A percentile compares a stretch with the other conserved stretches of the same genome.
Conservation (phyloP, 2,888 invertebrate species). For the Dysmachus trigonus region DNA sequence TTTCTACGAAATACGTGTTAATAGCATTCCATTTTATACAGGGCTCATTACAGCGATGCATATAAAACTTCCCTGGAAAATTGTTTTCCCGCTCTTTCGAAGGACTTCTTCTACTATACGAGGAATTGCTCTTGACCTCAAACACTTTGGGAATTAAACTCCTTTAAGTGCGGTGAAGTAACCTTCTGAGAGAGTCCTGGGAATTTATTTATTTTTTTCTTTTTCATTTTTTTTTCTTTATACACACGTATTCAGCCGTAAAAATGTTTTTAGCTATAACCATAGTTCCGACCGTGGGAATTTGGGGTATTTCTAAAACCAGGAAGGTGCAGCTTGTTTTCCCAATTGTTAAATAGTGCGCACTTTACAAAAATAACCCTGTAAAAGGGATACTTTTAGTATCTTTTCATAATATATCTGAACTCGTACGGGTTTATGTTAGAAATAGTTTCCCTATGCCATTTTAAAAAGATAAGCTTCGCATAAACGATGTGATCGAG, state of each 20-base stretch:
- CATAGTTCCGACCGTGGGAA: background rate
- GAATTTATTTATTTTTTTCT: background rate
- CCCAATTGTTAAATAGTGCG: background rate
- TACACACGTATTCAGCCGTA: background rate
- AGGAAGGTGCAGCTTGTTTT: background rate
- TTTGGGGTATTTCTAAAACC: background rate
- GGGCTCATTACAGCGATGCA: background rate
- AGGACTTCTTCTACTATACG: background rate
- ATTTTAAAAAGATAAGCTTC: background rate
- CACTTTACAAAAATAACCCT: background rate
- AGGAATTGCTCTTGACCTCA: background rate
- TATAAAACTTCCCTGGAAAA: background rate
- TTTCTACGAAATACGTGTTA: background rate
- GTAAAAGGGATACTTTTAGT: background rate
- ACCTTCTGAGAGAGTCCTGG: background rate
- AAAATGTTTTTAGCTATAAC: background rate
- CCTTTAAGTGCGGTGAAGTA: background rate
- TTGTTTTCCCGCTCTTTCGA: background rate
- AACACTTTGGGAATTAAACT: background rate
- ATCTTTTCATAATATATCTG: background rate
- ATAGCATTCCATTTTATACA: background rate
- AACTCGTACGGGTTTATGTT: background rate
- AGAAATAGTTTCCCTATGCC: background rate
- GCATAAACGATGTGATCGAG: background rate
- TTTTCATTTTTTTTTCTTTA: background rate